Percentiles rank a stretch among this genome's conserved stretches.
Conservation (phyloP, 2,888 invertebrate species). For the Amitus sp. region DNA sequence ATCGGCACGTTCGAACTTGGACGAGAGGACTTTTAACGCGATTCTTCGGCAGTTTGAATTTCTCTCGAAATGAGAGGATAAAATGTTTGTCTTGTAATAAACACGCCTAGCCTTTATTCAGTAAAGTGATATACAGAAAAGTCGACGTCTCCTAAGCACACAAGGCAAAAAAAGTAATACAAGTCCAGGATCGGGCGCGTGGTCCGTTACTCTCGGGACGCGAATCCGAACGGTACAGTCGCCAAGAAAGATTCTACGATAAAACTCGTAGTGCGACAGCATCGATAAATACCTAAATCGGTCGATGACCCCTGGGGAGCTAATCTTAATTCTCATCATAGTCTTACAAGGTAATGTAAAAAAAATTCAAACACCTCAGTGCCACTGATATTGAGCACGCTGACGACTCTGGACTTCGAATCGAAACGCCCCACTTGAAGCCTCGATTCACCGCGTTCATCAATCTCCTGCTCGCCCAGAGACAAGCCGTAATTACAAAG, state of each 20-base stretch:
- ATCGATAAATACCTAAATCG: slow-evolving; percentile 1
- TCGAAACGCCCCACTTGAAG: too few relatives aligned
- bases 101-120: slow-evolving; percentile 65
- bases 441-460: too few relatives aligned
- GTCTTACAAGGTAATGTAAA: slow-evolving; percentile 15
- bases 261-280: not conserved
- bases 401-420: too few relatives aligned
- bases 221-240: not conserved
- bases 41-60: not conserved
- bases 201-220: not conserved
- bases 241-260: not conserved
- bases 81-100: slow-evolving; percentile 54
- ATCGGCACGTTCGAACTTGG: not conserved
- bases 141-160: slow-evolving; percentile 59
- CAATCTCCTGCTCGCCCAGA: slow-evolving; percentile 10
- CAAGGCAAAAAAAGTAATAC: slow-evolving; percentile 42
- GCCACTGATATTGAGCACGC: slow-evolving; percentile 25
- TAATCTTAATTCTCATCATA: not conserved
- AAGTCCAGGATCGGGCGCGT: not conserved
- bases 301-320: not conserved
- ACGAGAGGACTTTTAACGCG: not conserved
- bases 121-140: slow-evolving; percentile 62
- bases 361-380: slow-evolving; percentile 8
- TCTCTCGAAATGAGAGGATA: slow-evolving; percentile 16
- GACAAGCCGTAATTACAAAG: slow-evolving; percentile 34